Base-by-base conservation (phyloP, 2,888 invertebrate species). In the Sepiola atlantica region DNA sequence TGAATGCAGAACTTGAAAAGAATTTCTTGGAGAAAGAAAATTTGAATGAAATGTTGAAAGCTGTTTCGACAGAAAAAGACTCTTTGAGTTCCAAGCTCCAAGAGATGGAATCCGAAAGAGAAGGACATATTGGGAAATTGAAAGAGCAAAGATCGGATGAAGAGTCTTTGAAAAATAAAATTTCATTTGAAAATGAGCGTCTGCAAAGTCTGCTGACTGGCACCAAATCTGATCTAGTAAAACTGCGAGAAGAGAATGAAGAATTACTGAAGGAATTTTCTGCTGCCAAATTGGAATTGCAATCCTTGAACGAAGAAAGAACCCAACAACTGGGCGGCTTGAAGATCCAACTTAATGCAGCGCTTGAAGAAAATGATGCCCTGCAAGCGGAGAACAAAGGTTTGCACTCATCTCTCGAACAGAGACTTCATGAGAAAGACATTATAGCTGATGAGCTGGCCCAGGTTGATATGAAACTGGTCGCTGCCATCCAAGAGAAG, bases 61-160 rank as follows among this genome's bases (percentile, higher is more conserved):
- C 91, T 61, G 45, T 93, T 1, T 91, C 90, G 45, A 57, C 94
- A 21, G 54, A 90, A 54, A 91, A 94, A 57, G 54, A 94, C 35
- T 92, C 94, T 91, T 94, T 94, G 77, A 94, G 94, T 35, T 32
- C 57, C 32, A 94, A 94, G 55, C 92, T 94, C 57, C 93, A 94
- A 32, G 93, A 91, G 90, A 55, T 55, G 24, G 54, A 92, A 45
- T 45, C 28, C 18, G 91, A 94, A 24, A 20, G 93, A 35, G 77
- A 90, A n/a, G 95, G 95, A 32, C 94, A 95, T 28, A 54, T 95
- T 24, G 95, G 95, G 93, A 95, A 94, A 94, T 93, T 94, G 90
- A 20, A 57, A 35, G 94, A 94, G 12, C 95, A 95, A 93, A 95
- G 95, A 90, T 28, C 77, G 35, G 95, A 95, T 28, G 91, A 95